Base-by-base conservation (phyloP, 1,140 invertebrate species). In the Asbolus verrucosus region DNA sequence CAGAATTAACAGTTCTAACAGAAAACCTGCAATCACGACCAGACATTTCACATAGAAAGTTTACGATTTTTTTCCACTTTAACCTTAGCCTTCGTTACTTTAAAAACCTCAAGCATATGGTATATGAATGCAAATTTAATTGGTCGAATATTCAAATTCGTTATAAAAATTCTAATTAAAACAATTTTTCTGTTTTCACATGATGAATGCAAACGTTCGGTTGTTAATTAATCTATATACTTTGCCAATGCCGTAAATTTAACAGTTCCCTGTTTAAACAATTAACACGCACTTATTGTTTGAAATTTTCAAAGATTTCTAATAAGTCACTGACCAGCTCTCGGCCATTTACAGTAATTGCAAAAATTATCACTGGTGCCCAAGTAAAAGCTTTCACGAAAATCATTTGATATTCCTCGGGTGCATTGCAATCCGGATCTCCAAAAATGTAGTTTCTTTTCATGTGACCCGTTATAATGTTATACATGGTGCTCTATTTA, bases 81-180 rank as follows among this genome's bases (percentile, higher is more conserved):
- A 30, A 54, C 46, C 46, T 54, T 54, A 54, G 46, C 46, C 46
- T 54, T 50, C 43, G 24, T 21, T 6, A 50, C 11, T 36, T 50
- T 19, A 50, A 27, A 50, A 50, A 50, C 19, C 39, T 14, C 39
- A 15, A 43, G 15, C 43, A 50, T 27, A 18, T 50, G 39, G 43
- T 19, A 50, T 19, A 50, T n/a, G 5, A 54, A 19, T 46, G n/a
- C 21, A 3, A 1, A 19, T 54, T 50, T 50, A 50, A 50, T 50
- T 50, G 21, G 18, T 50, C 15, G 43, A 2, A 36, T 11, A 11
- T 36, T 36, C 3, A 3, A 36, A 36, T 36, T 11, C n/a, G n/a
- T 11, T 6, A 36, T 11, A n/a, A 11, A 36, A 36, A 36, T 36
- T 11, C 11, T 2, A 36, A 36, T 36, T 36, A 36, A 36, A 6